Percentiles rank a stretch among this genome's conserved stretches.
Conservation (phyloP, 2,888 invertebrate species). For the Folsomia candida region DNA sequence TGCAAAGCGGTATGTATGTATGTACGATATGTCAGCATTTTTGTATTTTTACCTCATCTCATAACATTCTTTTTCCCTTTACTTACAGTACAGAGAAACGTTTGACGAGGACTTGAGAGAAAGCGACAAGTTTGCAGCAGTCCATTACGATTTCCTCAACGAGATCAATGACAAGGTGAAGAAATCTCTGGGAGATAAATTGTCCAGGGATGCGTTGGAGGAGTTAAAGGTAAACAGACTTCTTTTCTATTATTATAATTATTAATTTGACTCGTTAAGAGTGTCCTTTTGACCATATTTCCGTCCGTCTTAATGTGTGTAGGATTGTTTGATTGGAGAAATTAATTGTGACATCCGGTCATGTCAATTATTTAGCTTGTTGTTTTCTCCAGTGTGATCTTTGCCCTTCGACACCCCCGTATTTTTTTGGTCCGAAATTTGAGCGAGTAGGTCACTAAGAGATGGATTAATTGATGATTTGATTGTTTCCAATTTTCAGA, state of each 20-base stretch:
- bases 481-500: conserved; percentile 54
- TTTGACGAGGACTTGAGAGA: conserved; percentile 49
- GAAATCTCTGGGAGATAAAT: conserved; percentile 53
- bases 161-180: conserved; percentile 55
- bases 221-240: conserved; percentile 56
- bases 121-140: conserved; percentile 55
- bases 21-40: too few species aligned
- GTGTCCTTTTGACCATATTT: conserved; percentile 8
- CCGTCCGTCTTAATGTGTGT: conserved; percentile 9
- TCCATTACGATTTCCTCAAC: conserved; percentile 60
- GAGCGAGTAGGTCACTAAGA: too few species aligned
- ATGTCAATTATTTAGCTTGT: not conserved
- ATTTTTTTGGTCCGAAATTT: not conserved
- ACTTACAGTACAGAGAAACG: conserved; percentile 47
- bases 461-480: too few species aligned
- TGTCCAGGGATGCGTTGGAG: conserved; percentile 51
- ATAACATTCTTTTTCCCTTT: too few species aligned
- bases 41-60: too few species aligned
- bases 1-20: too few species aligned
- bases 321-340: conserved; percentile 7
- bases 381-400: not conserved
- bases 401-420: not conserved
- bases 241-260: not conserved
- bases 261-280: not conserved
- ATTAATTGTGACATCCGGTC: not conserved